Evolutionary conservation across 1,140 invertebrate genomes (phyloP).

Genomic region (Grapholita molesta): DNA sequence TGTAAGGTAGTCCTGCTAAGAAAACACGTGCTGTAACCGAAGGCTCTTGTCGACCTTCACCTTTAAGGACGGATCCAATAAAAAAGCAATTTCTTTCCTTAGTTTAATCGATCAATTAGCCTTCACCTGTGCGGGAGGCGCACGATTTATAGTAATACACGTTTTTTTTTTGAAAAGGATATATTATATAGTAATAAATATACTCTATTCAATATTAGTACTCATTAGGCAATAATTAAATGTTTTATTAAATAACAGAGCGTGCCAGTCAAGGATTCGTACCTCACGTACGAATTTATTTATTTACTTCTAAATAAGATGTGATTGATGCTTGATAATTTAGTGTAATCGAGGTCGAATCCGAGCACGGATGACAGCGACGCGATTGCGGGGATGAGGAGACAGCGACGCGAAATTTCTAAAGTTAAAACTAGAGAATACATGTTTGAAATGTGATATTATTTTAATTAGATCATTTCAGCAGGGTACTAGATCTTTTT

Average conservation of each 20-base stretch:
- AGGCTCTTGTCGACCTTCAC: not conserved
- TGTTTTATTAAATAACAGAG: not conserved
- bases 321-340: not conserved
- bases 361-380: too few relatives aligned
- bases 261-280: not conserved
- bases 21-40: not conserved
- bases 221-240: constrained; percentile 3
- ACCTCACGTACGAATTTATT: not conserved
- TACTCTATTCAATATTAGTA: not conserved
- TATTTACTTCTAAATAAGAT: not conserved
- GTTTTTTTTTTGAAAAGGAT: constrained; percentile 12
- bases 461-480: too few relatives aligned
- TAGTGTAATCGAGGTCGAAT: not conserved
- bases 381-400: too few relatives aligned
- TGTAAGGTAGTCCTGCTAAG: not conserved
- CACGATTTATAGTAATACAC: not conserved
- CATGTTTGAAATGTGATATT: too few relatives aligned
- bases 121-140: constrained; percentile 2
- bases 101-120: not conserved
- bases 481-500: too few relatives aligned
- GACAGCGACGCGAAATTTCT: too few relatives aligned
- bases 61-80: not conserved
- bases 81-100: constrained; percentile 2
- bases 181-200: not conserved
- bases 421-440: too few relatives aligned